phyloP scores from a whole-genome alignment of 2,888 invertebrate species.

The Germaria angustata region DNA sequence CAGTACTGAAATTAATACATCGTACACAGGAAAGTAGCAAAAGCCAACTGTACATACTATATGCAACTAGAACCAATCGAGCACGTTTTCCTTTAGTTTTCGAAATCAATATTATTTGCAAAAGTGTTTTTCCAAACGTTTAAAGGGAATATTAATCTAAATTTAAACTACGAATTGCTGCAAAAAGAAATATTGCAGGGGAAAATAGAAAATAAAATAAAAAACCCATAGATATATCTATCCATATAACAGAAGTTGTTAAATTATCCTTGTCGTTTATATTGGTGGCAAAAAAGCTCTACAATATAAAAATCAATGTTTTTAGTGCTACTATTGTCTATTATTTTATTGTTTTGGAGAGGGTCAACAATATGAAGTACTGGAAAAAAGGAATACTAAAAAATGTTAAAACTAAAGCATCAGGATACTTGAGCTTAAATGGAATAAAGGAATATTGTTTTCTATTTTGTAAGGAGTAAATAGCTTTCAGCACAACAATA shows the following conservation, averaged over 20 bases:
- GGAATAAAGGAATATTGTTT: conserved; percentile 18
- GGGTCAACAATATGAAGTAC: conserved; percentile 40
- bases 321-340: not conserved
- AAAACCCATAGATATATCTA: not conserved
- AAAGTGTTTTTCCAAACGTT: conserved; percentile 17
- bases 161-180: conserved; percentile 17
- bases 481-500: conserved; percentile 54
- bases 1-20: conserved; percentile 15
- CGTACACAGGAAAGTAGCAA: not conserved
- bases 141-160: conserved; percentile 20
- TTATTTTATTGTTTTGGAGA: conserved; percentile 16
- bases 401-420: conserved; percentile 25
- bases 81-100: conserved; percentile 32
- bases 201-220: not conserved
- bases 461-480: conserved; percentile 31
- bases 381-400: conserved; percentile 9
- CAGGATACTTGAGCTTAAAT: conserved; percentile 2
- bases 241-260: conserved; percentile 14
- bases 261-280: conserved; percentile 45
- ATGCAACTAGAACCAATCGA: not conserved
- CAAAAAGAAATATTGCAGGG: not conserved
- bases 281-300: conserved; percentile 45
- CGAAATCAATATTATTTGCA: conserved; percentile 34
- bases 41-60: not conserved
- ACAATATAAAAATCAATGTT: conserved; percentile 39